These are phyloP conservation scores for Spheniscus mendiculus DNA, from an alignment of 2,113 vertebrate species.

Conservation along the genomic window DNA sequence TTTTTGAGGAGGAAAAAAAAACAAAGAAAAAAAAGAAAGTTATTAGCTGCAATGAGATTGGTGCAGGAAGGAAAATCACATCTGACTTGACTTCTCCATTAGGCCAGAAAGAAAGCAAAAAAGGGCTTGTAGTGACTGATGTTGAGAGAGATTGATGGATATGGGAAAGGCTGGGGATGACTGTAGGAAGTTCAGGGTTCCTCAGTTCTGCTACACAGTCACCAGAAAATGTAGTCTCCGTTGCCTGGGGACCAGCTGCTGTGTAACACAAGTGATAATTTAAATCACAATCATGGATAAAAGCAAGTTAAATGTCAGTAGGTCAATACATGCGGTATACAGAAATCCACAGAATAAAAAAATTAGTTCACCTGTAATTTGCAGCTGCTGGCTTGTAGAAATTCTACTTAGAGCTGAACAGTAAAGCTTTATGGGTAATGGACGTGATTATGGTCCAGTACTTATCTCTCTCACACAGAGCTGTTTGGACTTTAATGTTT, in stretches of 20 bases:
- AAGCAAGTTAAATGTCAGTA: neutral
- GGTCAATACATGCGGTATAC: neutral
- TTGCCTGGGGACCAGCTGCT: neutral
- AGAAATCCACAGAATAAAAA: neutral
- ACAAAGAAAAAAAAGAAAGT: neutral
- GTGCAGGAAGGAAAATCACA: neutral
- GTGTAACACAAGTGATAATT: neutral
- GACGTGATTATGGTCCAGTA: slow-evolving; percentile 1
- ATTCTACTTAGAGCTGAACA: neutral
- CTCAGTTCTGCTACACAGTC: neutral
- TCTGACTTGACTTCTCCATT: neutral
- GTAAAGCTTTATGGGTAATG: neutral
- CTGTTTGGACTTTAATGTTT: slow-evolving; percentile 4
- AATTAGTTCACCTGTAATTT: neutral
- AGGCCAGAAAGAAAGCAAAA: neutral
- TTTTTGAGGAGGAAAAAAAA: neutral
- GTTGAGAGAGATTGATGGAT: neutral
- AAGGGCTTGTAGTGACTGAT: neutral
- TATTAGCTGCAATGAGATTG: neutral
- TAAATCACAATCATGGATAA: neutral
- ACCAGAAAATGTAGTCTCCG: neutral
- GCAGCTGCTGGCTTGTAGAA: neutral
- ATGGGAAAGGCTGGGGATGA: neutral
- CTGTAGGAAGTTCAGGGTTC: neutral
- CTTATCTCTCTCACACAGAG: slow-evolving; percentile 10